Evolutionary conservation across 2,888 invertebrate genomes (phyloP).

Genomic region (Matsumyia berberina): DNA sequence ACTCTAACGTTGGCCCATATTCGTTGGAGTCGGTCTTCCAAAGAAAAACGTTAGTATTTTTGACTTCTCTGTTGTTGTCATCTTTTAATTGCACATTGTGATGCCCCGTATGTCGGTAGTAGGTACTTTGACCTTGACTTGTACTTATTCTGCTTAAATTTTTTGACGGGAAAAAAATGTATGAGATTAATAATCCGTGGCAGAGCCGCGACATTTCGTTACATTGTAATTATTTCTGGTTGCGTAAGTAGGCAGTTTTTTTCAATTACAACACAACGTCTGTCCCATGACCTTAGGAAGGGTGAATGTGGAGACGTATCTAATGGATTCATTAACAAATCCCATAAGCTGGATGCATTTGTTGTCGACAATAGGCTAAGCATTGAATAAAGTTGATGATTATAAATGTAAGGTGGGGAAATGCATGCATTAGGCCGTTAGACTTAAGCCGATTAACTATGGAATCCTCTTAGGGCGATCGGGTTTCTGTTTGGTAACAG

Average conservation of each 20-base stretch:
- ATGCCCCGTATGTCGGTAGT: conserved; percentile 15
- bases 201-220: conserved; percentile 9
- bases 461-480: not conserved
- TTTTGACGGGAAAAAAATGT: not conserved
- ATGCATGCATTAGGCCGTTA: not conserved
- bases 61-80: conserved; percentile 17
- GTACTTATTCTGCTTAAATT: not conserved
- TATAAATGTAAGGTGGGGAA: not conserved
- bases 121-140: conserved; percentile 34
- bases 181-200: conserved; percentile 36
- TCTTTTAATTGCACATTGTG: conserved; percentile 40
- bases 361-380: not conserved
- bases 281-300: conserved; percentile 33
- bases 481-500: too few relatives aligned
- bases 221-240: conserved; percentile 25
- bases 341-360: not conserved
- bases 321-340: conserved; percentile 41
- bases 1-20: conserved; percentile 52
- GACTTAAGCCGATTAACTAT: not conserved
- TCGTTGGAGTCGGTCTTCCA: conserved; percentile 18
- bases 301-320: conserved; percentile 16
- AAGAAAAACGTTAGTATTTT: conserved; percentile 23
- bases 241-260: conserved; percentile 26
- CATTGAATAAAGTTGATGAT: not conserved
- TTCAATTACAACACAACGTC: conserved; percentile 24